Base-by-base conservation (phyloP, 2,888 invertebrate species). In the Acleris literana region DNA sequence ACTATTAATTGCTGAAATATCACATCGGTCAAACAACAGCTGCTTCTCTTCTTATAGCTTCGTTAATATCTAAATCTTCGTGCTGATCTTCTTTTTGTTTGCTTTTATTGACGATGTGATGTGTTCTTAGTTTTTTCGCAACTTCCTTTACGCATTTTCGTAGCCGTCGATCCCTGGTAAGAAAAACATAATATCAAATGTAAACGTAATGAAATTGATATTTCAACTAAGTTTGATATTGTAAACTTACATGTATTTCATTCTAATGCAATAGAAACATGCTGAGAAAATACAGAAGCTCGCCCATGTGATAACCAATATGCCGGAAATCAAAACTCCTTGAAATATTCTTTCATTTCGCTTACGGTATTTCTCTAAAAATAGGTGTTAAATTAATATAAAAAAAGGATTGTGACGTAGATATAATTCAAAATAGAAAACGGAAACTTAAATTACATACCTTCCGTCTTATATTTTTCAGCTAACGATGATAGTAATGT, bases 401-500 rank as follows among this genome's bases (percentile, higher is more conserved):
- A 25, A 11, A 29, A 16, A 4, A 54, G 17, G 2, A 18, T 17
- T 25, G 7, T 53, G 9, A 17, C 0, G 13, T 17, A n/a, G n/a
- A n/a, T n/a, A 9, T 17, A 18, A 54, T 29, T 25, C 4, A 39
- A 33, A 39, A 33, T 39, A 1, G 2, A 46, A 46, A n/a, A 46
- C 2, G 6, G 7, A 16, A 46, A 16, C 1, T n/a, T 46, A 5
- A 46, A 46, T 13, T n/a, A 46, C n/a, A 7, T 74, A 80, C 83
- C 82, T 72, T 78, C 69, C 25, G 72, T 73, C 64, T 83, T 74
- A 64, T 81, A 76, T 71, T 75, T 79, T 69, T 79, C 76, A 20
- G 74, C 66, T 46, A 80, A 69, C 11, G 70, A 72, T 56, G 76
- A 68, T 70, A 83, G 77, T n/a, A 84, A 69, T 64, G 74, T 74